phyloP scores from a whole-genome alignment of 2,113 vertebrate genomes.

The Oplegnathus fasciatus region DNA sequence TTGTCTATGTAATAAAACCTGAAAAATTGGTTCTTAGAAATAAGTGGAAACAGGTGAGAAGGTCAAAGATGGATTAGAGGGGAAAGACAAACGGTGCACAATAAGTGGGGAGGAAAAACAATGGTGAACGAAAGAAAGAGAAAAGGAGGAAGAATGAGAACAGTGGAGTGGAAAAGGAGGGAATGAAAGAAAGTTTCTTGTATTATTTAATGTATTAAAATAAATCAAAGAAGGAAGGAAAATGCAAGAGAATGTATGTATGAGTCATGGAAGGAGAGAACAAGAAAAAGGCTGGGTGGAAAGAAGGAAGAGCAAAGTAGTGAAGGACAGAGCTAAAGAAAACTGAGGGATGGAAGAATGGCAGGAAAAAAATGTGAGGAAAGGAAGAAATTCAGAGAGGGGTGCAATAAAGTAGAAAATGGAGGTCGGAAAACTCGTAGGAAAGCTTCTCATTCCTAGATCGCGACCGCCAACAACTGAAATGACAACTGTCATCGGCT shows the following conservation, averaged over 20 bases:
- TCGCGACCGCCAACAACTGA: too few relatives aligned
- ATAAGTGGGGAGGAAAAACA: neutral
- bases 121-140: too few relatives aligned
- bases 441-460: too few relatives aligned
- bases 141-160: neutral
- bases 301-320: neutral
- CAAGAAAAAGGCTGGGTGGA: neutral
- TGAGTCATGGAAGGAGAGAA: neutral
- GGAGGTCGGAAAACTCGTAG: too few relatives aligned
- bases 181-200: neutral
- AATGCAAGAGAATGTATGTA: neutral
- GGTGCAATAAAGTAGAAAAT: too few relatives aligned
- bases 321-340: neutral
- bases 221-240: neutral
- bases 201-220: neutral
- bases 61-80: neutral
- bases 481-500: neutral
- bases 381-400: neutral
- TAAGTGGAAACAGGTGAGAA: slow-evolving; percentile 3
- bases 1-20: neutral
- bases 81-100: neutral
- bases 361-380: neutral
- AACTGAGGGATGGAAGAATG: neutral
- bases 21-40: neutral
- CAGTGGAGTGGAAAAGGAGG: neutral